phyloP scores from a whole-genome alignment of 2,113 vertebrate species.

The Gymnobelideus leadbeateri region DNA sequence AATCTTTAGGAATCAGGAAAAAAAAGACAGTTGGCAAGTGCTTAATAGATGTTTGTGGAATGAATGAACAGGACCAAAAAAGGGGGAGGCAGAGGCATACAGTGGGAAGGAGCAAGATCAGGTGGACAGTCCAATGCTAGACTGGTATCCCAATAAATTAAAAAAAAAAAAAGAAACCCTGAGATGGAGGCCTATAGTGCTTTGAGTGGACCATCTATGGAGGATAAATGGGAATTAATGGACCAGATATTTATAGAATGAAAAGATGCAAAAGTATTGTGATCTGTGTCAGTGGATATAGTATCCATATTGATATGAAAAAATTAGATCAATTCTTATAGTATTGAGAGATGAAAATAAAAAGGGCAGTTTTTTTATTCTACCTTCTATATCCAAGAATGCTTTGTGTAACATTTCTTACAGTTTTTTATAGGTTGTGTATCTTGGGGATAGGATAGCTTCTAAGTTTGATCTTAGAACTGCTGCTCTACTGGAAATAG shows the following conservation, averaged over 20 bases:
- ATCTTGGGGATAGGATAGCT: constrained; percentile 30
- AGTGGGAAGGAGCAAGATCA: background rate
- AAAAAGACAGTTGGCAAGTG: background rate
- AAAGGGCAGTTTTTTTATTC: background rate
- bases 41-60: background rate
- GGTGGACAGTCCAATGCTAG: background rate
- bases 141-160: background rate
- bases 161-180: background rate
- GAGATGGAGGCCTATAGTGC: background rate
- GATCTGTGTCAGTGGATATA: background rate
- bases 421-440: constrained; percentile 32
- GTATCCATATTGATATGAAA: background rate
- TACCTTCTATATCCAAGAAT: constrained; percentile 11
- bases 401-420: constrained; percentile 14
- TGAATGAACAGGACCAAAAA: constrained; percentile 28
- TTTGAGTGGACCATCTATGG: background rate
- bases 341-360: background rate
- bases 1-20: background rate
- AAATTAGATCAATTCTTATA: too few relatives aligned
- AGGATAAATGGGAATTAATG: background rate
- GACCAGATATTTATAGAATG: background rate
- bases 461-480: constrained; percentile 63
- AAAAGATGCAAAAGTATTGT: background rate
- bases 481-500: constrained; percentile 54
- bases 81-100: background rate